These are phyloP conservation scores for Mechanitis mazaeus DNA, from an alignment of 2,888 invertebrate species.

Conservation along the genomic window DNA sequence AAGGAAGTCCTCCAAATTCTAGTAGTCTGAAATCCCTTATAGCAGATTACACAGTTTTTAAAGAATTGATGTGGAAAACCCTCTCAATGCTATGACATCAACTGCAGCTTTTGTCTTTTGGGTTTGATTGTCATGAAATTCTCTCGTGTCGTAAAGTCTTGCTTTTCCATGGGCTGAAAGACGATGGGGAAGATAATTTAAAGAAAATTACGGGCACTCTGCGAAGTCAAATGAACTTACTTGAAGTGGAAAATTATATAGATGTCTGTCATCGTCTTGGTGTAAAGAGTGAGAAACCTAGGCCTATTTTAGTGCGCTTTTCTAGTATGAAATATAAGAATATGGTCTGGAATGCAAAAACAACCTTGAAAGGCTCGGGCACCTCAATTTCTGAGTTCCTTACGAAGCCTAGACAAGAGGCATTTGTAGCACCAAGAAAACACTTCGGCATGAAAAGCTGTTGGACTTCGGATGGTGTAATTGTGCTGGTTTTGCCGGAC, in stretches of 20 bases:
- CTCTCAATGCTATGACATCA: neutral
- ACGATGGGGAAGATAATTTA: neutral
- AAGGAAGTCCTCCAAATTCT: no score
- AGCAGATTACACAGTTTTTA: neutral
- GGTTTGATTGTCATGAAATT: neutral
- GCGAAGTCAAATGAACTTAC: neutral
- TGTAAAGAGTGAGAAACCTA: conserved; percentile 10
- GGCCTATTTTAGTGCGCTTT: conserved; percentile 14
- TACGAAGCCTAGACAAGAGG: conserved; percentile 13
- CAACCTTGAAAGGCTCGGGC: conserved; percentile 15
- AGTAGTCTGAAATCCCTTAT: no score
- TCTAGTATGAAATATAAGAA: conserved; percentile 6
- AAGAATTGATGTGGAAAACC: neutral
- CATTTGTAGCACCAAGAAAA: conserved; percentile 12
- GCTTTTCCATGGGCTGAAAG: neutral
- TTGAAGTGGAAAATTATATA: no score
- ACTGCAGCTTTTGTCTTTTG: neutral
- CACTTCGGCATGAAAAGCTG: conserved; percentile 18
- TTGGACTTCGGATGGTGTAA: conserved; percentile 18
- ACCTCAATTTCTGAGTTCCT: conserved; percentile 16
- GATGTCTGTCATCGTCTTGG: conserved; percentile 16
- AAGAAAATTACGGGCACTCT: neutral
- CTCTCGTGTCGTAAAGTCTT: neutral
- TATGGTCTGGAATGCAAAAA: conserved; percentile 12
- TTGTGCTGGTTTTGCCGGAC: conserved; percentile 12